phyloP scores from a whole-genome alignment of 2,113 vertebrate genomes.

The Paramisgurnus dabryanus region DNA sequence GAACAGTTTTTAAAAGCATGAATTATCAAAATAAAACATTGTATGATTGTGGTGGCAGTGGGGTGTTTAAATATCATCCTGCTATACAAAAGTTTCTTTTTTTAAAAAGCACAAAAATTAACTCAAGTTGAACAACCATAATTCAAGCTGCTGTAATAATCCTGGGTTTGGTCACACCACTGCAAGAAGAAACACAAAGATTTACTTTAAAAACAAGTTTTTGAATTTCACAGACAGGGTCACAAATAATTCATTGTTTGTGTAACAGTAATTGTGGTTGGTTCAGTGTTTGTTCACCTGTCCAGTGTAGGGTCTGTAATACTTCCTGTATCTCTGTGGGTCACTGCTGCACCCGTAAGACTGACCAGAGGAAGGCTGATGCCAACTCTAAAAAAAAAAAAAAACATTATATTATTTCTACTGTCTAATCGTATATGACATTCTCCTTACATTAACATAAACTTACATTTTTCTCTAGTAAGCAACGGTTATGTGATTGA shows the following conservation, averaged over 20 bases:
- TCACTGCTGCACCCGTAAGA: conserved; percentile 75
- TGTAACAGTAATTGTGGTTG: too few species aligned
- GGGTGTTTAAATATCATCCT: background rate
- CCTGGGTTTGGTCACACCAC: conserved; percentile 80
- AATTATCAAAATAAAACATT: background rate
- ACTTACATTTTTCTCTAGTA: conserved; percentile 65
- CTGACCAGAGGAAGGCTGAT: conserved; percentile 38
- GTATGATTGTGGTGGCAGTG: background rate
- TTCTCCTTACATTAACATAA: background rate
- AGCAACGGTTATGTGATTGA: conserved; percentile 63
- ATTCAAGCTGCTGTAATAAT: conserved; percentile 65
- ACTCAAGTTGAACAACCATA: conserved; percentile 65
- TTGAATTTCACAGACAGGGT: too few species aligned
- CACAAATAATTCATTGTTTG: too few species aligned
- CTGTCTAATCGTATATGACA: background rate
- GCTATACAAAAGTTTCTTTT: background rate
- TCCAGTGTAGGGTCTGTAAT: conserved; percentile 76
- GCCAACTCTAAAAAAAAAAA: background rate
- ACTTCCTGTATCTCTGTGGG: conserved; percentile 77
- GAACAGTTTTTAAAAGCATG: background rate
- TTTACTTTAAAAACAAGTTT: background rate
- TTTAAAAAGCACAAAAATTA: background rate
- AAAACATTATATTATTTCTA: too few species aligned
- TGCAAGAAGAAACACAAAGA: conserved; percentile 59
- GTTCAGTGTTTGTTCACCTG: conserved; percentile 65